These are phyloP conservation scores for Heliconius eleuchia DNA, from an alignment of 1,140 invertebrate genomes.

Conservation along the genomic window DNA sequence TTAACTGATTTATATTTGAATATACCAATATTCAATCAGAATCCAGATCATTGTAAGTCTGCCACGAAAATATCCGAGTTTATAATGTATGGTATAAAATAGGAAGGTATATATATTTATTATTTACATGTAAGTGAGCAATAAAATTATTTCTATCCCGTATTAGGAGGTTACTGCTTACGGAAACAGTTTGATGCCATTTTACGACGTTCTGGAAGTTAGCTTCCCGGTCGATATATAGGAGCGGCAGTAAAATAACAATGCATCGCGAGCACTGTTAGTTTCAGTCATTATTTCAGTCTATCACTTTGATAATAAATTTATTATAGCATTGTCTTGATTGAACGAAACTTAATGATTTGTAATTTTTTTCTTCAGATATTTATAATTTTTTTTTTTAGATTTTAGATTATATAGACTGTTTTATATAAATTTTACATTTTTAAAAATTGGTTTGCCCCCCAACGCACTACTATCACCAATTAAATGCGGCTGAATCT, in stretches of 20 bases:
- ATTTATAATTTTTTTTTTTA: background rate
- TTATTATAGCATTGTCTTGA: constrained; percentile 4
- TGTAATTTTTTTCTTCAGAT: background rate
- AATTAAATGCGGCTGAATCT: too few relatives aligned
- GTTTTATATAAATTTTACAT: too few relatives aligned
- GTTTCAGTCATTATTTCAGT: constrained; percentile 27
- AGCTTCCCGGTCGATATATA: constrained; percentile 63
- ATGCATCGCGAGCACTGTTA: constrained; percentile 43
- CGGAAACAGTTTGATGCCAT: constrained; percentile 47
- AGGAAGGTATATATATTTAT: background rate
- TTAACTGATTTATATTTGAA: too few relatives aligned
- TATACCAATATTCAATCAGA: too few relatives aligned
- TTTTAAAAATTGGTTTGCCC: too few relatives aligned
- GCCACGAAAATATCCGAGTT: background rate
- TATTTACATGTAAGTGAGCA: background rate
- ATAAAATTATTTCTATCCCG: constrained; percentile 28
- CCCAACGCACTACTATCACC: too few relatives aligned
- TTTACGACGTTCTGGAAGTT: constrained; percentile 48
- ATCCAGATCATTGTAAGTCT: too few relatives aligned
- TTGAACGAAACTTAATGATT: background rate
- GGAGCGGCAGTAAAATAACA: constrained; percentile 57
- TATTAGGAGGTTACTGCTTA: constrained; percentile 30
- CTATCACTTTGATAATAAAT: constrained; percentile 14
- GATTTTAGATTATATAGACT: too few relatives aligned
- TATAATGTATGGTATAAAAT: background rate